Evolutionary conservation across 2,797 vertebrate species (phyloP).

Genomic region (Thripadectes ignobilis): DNA sequence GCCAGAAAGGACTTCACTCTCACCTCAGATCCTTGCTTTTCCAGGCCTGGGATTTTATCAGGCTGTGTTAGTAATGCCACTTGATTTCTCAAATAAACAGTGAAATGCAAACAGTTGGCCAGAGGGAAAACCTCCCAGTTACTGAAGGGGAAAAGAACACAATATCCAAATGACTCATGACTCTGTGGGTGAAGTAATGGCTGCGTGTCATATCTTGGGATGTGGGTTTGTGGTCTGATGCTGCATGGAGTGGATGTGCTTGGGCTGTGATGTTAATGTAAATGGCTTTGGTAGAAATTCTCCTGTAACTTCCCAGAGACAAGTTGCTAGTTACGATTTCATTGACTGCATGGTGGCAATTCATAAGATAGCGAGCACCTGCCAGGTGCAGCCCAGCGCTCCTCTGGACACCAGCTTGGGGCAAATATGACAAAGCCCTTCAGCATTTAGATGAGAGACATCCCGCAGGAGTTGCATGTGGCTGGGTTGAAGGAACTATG

Average conservation of each 20-base stretch:
- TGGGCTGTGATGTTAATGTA: background rate
- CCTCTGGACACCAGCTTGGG: background rate
- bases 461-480: background rate
- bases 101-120: background rate
- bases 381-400: background rate
- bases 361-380: background rate
- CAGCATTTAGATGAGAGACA: background rate
- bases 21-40: background rate
- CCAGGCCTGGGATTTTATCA: background rate
- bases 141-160: background rate
- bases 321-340: background rate
- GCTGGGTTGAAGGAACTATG: background rate
- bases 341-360: background rate
- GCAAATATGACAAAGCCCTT: background rate
- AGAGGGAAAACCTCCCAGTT: background rate
- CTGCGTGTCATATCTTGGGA: background rate
- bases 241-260: fast-evolving
- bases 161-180: background rate
- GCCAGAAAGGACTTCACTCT: background rate
- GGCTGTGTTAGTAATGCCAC: background rate
- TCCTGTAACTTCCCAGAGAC: background rate
- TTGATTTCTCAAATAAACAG: slow-evolving; percentile 1
- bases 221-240: background rate
- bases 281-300: background rate
- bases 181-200: background rate